Evolutionary conservation across 1,140 invertebrate genomes (phyloP), one percentile per base, ranked within the genome.

Genomic region (Lepidurus couesii): DNA sequence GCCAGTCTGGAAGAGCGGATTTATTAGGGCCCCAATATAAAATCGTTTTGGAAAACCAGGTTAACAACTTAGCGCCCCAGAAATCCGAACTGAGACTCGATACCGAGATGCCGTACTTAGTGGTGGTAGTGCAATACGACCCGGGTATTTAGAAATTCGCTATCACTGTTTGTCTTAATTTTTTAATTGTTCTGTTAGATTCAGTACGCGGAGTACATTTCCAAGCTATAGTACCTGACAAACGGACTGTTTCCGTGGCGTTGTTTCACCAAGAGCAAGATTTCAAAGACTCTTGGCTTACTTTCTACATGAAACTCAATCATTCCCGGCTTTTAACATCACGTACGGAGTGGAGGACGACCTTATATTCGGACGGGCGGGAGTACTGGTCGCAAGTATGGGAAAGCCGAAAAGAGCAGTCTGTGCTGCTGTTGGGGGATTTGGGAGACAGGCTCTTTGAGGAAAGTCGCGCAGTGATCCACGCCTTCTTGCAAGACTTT

Each of bases 311-410:
- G 47, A 88, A 90, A 43, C 87, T 96, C 77, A 95, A 96, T 85
- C 93, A 95, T 82, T 95, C 93, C 0, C 87, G 93, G 47, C 86
- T 95, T 0, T 86, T 96, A 7, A 93, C 93, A 0, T 92, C 93
- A 16, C 89, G 89, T 4, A 85, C 95, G 11, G 86, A 88, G 75
- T 96, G 94, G 94, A 88, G 93, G 47, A 80, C 78, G 1, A 77
- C 53, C 21, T 65, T 65, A 13, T 65, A 65, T 13, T n/a, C 16
- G 6, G 53, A 65, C 1, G 53, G 53, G 21, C 6, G 16, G 13
- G 53, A 21, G 53, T 65, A 65, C 53, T 65, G 53, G 53, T 65
- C 53, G 13, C 53, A 65, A 65, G 13, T 10, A 7, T 65, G 53
- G 53, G 53, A 65, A 16, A n/a, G 6, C 13, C 53, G 13, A 0